These are phyloP conservation scores for Antheraea pernyi DNA, from an alignment of 1,140 invertebrate genomes.

Conservation along the genomic window DNA sequence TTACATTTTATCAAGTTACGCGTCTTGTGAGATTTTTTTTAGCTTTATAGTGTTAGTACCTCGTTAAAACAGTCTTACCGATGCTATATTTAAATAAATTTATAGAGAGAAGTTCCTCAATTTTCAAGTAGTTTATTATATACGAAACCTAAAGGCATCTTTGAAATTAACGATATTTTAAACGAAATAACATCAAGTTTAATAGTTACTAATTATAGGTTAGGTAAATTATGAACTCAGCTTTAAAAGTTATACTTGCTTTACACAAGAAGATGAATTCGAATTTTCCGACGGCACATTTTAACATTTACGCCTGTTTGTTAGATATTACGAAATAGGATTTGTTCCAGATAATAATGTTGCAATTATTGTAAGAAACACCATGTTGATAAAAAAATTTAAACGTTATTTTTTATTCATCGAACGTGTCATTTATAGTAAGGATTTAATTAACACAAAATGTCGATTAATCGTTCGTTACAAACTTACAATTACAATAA, in stretches of 20 bases:
- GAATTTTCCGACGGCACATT: neutral
- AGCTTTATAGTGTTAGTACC: neutral
- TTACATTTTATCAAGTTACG: neutral
- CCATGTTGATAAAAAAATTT: too few species aligned
- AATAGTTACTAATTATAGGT: slow-evolving; percentile 42
- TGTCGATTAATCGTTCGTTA: too few species aligned
- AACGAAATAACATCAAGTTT: slow-evolving; percentile 12
- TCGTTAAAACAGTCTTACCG: neutral
- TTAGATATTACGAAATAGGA: neutral
- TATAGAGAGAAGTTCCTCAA: neutral
- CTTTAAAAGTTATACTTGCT: slow-evolving; percentile 49
- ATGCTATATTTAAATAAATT: neutral
- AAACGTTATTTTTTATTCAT: too few species aligned
- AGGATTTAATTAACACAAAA: too few species aligned
- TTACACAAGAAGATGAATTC: neutral
- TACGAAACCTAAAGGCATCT: neutral
- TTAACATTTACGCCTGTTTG: too few species aligned
- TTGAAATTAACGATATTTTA: slow-evolving; percentile 1
- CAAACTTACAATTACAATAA: too few species aligned
- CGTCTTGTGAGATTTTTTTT: neutral
- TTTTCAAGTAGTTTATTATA: neutral
- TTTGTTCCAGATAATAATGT: too few species aligned
- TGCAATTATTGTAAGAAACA: too few species aligned
- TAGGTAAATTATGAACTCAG: slow-evolving; percentile 41
- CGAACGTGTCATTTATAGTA: too few species aligned